Base-by-base conservation (phyloP, 1,140 invertebrate species). In the Drosophila mayri region DNA sequence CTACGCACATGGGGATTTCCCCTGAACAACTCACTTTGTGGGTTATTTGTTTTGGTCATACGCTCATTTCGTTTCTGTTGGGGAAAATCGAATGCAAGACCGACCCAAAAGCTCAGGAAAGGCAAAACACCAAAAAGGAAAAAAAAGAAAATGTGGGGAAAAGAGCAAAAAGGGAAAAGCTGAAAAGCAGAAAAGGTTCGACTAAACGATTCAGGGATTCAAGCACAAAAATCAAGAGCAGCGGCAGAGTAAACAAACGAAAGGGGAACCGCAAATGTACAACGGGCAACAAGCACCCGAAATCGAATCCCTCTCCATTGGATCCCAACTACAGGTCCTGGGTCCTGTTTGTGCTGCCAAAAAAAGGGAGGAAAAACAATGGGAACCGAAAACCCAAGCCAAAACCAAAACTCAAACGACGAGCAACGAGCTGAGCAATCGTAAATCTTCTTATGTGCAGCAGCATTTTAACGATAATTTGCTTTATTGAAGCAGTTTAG, bases 391-490 rank as follows among this genome's bases (percentile, higher is more conserved):
- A 32, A 62, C 63, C 40, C 20, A 62, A 65, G 28, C 30, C 57
- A 76, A 37, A 54, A 30, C 50, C 50, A 54, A 37, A 88, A 62
- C 71, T 72, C 65, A 60, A 78, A 68, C 63, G 54, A 63, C 85
- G 75, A 70, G 59, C 85, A 90, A 63, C 68, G 68, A 81, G 81
- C 85, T 88, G 85, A 88, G 81, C 81, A 90, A 85, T 90, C 85
- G 85, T 90, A 90, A 90, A 90, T 90, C 85, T 90, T 90, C 86
- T 90, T 90, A 90, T 90, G 85, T 90, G 85, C 81, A 90, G 86
- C 85, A 90, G 86, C 86, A 90, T 90, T 90, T 90, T 90, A 90
- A 90, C 85, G 85, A 90, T 90, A 90, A 90, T 90, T 90, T 90
- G 85, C 85, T 90, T 90, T 90, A 90, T 90, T 90, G 85, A 76